These are phyloP conservation scores for Alectoris magna DNA, from an alignment of 2,797 vertebrate genomes.

Conservation along the genomic window DNA sequence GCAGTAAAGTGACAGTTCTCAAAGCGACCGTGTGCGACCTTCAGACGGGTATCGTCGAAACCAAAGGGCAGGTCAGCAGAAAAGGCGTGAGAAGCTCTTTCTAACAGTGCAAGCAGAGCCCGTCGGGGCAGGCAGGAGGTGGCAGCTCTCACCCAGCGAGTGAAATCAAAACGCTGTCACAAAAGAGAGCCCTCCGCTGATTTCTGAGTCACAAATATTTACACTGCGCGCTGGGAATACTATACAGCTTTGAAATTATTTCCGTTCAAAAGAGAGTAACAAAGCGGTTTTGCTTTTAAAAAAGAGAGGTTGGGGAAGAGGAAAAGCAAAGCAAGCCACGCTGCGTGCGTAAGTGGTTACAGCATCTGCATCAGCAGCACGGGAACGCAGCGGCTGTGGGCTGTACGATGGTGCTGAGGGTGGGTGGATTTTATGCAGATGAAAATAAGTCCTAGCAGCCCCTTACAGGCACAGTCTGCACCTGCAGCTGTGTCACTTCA, in stretches of 20 bases:
- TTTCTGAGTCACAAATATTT: constrained; percentile 70
- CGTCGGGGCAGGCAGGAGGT: background rate
- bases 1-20: background rate
- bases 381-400: background rate
- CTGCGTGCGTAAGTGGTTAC: background rate
- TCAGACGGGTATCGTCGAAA: constrained; percentile 23
- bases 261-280: constrained; percentile 42
- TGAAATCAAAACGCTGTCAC: constrained; percentile 46
- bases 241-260: constrained; percentile 69
- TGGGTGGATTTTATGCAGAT: background rate
- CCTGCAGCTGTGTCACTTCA: background rate
- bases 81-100: constrained; percentile 25
- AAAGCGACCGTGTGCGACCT: background rate
- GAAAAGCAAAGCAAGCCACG: constrained; percentile 30
- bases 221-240: constrained; percentile 60
- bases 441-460: background rate
- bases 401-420: background rate
- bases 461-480: fast-evolving
- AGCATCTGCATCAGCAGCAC: background rate
- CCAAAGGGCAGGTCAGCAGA: constrained; percentile 4
- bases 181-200: constrained; percentile 30
- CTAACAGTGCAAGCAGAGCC: background rate
- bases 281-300: constrained; percentile 4
- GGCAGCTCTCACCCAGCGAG: background rate
- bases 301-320: background rate